Evolutionary conservation across 2,888 invertebrate species (phyloP).

Genomic region (Alcis repandata): DNA sequence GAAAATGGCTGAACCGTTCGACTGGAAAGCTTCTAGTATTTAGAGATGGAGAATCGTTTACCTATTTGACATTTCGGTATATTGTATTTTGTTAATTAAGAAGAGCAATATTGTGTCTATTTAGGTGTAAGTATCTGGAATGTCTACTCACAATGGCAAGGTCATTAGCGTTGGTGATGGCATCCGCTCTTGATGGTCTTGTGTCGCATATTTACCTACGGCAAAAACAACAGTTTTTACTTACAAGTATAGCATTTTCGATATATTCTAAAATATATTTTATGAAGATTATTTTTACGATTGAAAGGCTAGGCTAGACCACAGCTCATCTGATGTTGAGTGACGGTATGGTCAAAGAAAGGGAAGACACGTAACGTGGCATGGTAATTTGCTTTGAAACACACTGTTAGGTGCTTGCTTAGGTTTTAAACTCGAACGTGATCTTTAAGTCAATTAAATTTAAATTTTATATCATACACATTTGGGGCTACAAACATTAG

Average conservation of each 20-base stretch:
- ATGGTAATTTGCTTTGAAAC: no score
- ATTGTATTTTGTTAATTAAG: conserved; percentile 16
- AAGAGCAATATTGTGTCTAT: conserved; percentile 24
- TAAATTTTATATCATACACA: no score
- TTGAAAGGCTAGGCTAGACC: no score
- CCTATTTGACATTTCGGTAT: background rate
- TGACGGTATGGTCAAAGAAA: no score
- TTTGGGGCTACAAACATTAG: no score
- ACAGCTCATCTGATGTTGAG: no score
- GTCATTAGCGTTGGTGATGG: conserved; percentile 69
- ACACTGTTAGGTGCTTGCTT: no score
- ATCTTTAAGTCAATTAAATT: no score
- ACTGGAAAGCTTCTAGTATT: background rate
- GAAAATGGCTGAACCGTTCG: background rate
- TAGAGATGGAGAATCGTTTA: background rate
- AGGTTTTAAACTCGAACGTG: no score
- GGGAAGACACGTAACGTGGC: no score
- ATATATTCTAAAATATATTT: conserved; percentile 9
- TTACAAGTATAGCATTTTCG: conserved; percentile 35
- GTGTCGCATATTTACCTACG: conserved; percentile 72
- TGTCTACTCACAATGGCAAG: conserved; percentile 73
- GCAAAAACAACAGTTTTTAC: conserved; percentile 61
- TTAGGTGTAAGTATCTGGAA: conserved; percentile 13
- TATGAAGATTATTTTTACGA: background rate
- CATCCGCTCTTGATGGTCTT: conserved; percentile 64